Evolutionary conservation across 2,113 vertebrate genomes (phyloP).

Genomic region (Protobothrops flavoviridis): DNA sequence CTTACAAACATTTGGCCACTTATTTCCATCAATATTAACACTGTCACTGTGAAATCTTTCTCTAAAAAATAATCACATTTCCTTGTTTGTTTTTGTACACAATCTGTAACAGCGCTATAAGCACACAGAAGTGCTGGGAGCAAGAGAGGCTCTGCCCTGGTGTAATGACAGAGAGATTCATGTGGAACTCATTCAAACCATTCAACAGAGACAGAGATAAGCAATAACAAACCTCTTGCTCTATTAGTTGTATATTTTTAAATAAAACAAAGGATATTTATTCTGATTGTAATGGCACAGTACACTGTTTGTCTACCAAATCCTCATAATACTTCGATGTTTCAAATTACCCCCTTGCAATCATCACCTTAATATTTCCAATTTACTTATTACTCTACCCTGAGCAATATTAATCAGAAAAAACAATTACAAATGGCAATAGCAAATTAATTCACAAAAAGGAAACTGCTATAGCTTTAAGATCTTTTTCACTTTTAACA

Average conservation of each 20-base stretch:
- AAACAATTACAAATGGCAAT: neutral
- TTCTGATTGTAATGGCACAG: neutral
- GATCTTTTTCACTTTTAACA: neutral
- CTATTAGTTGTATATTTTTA: neutral
- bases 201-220: neutral
- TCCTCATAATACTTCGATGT: neutral
- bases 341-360: neutral
- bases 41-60: neutral
- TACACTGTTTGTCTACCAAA: neutral
- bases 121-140: neutral
- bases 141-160: neutral
- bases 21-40: neutral
- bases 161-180: neutral
- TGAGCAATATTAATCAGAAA: neutral
- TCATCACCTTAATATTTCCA: neutral
- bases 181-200: neutral
- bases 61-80: neutral
- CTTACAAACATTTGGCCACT: neutral
- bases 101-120: neutral
- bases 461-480: too few relatives aligned
- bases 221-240: neutral
- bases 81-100: neutral
- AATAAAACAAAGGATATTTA: neutral
- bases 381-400: neutral
- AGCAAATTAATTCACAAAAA: neutral